Evolutionary conservation across 2,888 invertebrate genomes (phyloP), one percentile per base, ranked within the genome.

Genomic region (Latheticus oryzae): DNA sequence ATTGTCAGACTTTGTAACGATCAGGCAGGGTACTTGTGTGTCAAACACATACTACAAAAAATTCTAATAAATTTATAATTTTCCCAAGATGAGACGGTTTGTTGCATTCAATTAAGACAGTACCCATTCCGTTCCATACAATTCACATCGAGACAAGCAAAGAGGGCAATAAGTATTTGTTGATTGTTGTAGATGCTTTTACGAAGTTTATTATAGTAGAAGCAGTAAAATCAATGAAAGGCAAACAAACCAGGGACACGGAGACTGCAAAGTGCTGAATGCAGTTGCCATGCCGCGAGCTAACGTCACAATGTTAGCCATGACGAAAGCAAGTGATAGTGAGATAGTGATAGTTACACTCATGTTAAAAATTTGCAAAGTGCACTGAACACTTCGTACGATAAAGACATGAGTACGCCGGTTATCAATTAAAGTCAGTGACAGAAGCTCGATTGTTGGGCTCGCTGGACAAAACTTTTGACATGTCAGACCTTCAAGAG

Each of bases 71-170:
- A n/a, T n/a, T n/a, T 67, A 67, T 57, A 67, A 61, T 61, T 67
- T 67, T 37, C 43, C 65, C 8, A 52, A 42, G 16, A 62, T 65
- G 63, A 23, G 61, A 30, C 47, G 61, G 0, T 73, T 71, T 45
- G 66, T 74, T 73, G 8, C 65, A 72, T 35, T 63, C 69, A 2
- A 73, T 74, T 15, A 66, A 65, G 17, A 62, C n/a, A n/a, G n/a
- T n/a, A n/a, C n/a, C n/a, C n/a, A n/a, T n/a, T n/a, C n/a, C n/a
- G n/a, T n/a, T n/a, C n/a, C n/a, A n/a, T n/a, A n/a, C n/a, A n/a
- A n/a, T n/a, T n/a, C n/a, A n/a, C n/a, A n/a, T n/a, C 42, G 64
- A 63, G 26, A 58, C 52, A 1, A 68, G 65, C 30, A 55, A 24
- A 8, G 53, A 30, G 0, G 56, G 60, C 11, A 72, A 72, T 24